These are phyloP conservation scores for Chironomus riparius DNA, from an alignment of 2,888 invertebrate species.

Conservation along the genomic window DNA sequence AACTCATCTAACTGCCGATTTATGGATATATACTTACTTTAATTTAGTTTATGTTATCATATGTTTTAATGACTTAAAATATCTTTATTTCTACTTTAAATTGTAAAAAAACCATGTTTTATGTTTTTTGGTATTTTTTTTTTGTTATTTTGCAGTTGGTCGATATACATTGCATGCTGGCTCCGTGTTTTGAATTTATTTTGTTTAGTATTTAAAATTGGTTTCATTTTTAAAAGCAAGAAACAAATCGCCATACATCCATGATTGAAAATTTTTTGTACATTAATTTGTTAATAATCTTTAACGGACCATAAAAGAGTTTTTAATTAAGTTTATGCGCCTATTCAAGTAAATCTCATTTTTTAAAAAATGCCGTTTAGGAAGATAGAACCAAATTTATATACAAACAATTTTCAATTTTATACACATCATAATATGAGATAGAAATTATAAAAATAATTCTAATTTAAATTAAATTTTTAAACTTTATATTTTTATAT, in stretches of 20 bases:
- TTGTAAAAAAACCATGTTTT: slow-evolving; percentile 19
- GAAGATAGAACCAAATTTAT: background rate
- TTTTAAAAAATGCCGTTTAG: too few relatives aligned
- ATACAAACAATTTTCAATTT: too few relatives aligned
- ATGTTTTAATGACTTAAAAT: background rate
- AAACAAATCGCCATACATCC: too few relatives aligned
- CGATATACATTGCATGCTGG: slow-evolving; percentile 45
- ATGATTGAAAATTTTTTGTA: too few relatives aligned
- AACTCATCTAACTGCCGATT: slow-evolving; percentile 14
- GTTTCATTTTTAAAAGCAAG: too few relatives aligned
- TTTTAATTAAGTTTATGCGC: too few relatives aligned
- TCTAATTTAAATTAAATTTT: background rate
- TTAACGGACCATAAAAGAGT: too few relatives aligned
- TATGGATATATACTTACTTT: background rate
- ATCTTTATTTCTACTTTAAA: background rate
- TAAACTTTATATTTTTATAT: background rate
- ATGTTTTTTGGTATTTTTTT: slow-evolving; percentile 28
- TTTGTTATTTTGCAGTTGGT: slow-evolving; percentile 43
- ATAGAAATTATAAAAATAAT: background rate
- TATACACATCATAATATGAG: background rate
- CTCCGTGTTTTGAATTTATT: slow-evolving; percentile 42
- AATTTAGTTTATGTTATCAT: slow-evolving; percentile 12
- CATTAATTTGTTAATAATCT: too few relatives aligned
- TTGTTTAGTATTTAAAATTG: background rate
- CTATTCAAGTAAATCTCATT: too few relatives aligned